Percentiles rank a stretch among this genome's conserved stretches.
phyloP scores from a whole-genome alignment of 2,888 invertebrate genomes.

The Acrocera orbiculus region DNA sequence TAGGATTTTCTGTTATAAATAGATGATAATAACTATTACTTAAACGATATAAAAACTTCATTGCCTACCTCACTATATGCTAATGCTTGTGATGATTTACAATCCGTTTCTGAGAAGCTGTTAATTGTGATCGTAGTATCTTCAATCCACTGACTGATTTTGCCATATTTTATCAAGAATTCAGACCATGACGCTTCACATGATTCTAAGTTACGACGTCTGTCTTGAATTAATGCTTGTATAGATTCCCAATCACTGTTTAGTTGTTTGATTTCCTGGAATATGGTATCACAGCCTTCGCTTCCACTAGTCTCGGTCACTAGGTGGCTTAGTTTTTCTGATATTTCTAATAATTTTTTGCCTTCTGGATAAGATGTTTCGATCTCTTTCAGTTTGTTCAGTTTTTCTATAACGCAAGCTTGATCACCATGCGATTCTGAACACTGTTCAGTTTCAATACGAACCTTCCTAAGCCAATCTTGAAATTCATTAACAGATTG shows the following conservation, averaged over 20 bases:
- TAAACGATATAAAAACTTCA: too few species aligned
- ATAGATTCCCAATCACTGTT: slow-evolving; percentile 68
- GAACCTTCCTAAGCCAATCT: slow-evolving; percentile 68
- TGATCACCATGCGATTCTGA: slow-evolving; percentile 80
- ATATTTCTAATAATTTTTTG: slow-evolving; percentile 52
- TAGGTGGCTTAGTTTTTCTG: slow-evolving; percentile 53
- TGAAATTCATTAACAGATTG: slow-evolving; percentile 63
- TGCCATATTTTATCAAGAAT: slow-evolving; percentile 52
- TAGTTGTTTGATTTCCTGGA: slow-evolving; percentile 63
- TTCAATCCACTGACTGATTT: slow-evolving; percentile 58
- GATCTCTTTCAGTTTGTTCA: slow-evolving; percentile 54
- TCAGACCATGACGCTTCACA: slow-evolving; percentile 69
- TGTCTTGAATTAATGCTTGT: slow-evolving; percentile 56
- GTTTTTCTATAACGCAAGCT: slow-evolving; percentile 55
- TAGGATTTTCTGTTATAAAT: slow-evolving; percentile 45
- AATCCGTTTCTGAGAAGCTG: slow-evolving; percentile 47
- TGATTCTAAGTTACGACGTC: slow-evolving; percentile 52
- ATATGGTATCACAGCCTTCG: slow-evolving; percentile 67
- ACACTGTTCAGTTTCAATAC: slow-evolving; percentile 67
- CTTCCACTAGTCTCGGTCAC: slow-evolving; percentile 60
- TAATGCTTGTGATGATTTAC: too few species aligned
- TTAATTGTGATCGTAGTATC: slow-evolving; percentile 47
- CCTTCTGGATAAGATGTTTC: slow-evolving; percentile 51
- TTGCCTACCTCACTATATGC: too few species aligned
- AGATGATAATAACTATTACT: too few species aligned